Percentiles rank a stretch among this genome's conserved stretches.
Evolutionary conservation across 1,140 invertebrate genomes (phyloP).

Genomic region (Rhagoletis zephyria): DNA sequence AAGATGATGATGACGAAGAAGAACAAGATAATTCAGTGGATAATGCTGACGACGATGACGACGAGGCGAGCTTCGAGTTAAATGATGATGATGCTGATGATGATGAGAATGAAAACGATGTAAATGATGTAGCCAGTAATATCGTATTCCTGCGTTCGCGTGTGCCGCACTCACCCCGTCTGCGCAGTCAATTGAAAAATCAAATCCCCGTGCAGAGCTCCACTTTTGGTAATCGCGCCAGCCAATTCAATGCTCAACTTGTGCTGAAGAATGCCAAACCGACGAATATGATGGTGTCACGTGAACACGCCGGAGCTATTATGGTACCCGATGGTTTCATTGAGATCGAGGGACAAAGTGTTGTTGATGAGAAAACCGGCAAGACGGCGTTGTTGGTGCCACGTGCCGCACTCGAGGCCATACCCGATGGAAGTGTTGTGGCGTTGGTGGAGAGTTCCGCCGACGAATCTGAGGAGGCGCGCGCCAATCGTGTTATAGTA

Average conservation of each 20-base stretch:
- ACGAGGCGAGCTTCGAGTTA: background rate
- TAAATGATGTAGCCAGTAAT: conserved; percentile 58
- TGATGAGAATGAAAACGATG: conserved; percentile 55
- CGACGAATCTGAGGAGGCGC: conserved; percentile 59
- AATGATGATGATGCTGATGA: conserved; percentile 53
- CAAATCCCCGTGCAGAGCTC: background rate
- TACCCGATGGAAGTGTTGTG: conserved; percentile 69
- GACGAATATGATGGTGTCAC: conserved; percentile 68
- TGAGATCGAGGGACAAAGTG: conserved; percentile 70
- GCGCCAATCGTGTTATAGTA: conserved; percentile 69
- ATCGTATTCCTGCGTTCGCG: conserved; percentile 24
- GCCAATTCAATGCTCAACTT: conserved; percentile 54
- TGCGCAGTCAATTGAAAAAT: conserved; percentile 17
- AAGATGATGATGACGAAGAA: conserved; percentile 58
- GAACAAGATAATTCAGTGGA: conserved; percentile 56
- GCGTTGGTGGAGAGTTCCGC: conserved; percentile 66
- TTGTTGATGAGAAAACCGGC: conserved; percentile 69
- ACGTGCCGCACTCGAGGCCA: conserved; percentile 67
- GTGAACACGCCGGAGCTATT: conserved; percentile 69
- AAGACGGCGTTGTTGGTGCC: conserved; percentile 68
- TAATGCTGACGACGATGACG: conserved; percentile 39
- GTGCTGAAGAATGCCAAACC: conserved; percentile 62
- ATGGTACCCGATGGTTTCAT: conserved; percentile 71
- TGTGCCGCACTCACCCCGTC: conserved; percentile 8
- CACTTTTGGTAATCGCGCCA: background rate